Base-by-base conservation (phyloP, 2,797 vertebrate genomes). In the Taenioides sp. region DNA sequence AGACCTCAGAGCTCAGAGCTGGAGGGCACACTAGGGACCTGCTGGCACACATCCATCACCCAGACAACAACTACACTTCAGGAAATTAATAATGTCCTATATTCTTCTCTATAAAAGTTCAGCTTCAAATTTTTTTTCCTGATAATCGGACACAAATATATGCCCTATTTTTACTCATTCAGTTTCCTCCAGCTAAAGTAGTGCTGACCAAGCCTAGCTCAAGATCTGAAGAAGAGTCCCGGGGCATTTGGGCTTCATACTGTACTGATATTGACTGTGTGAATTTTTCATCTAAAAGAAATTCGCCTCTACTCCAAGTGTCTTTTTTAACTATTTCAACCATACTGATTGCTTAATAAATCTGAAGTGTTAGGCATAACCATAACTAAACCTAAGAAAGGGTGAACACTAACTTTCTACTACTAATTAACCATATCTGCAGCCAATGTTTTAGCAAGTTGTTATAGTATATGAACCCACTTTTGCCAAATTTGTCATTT, bases 11-110 rank as follows among this genome's bases (percentile, higher is more conserved):
- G 70, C 76, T 55, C 74, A 73, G 77, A 74, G 82, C 28, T 77
- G 72, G 60, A 81, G 71, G 71, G 73, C 74, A 73, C 64, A 57
- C 72, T 80, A 78, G 69, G 63, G 70, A 59, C 34, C 72, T 72
- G 60, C 70, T 87, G 84, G 85, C 81, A 70, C 50, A 68, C 27
- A 73, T 78, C 75, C 78, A 81, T 79, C 60, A 84, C 70, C 64
- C n/a, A 50, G 81, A 74, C 22, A 47, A 49, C n/a, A 47, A 65
- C n/a, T 47, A 23, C 40, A 17, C 37, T 49, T 7, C 64, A 65
- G 64, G 64, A 65, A 49, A 65, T 65, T 43, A 65, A 65, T 50
- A 47, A 47, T 65, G 63, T 27, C 63, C 63, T 25, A n/a, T 70
- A 27, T 55, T 70, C 22, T 66, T 69, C 58, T 67, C 63, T 74